phyloP scores from a whole-genome alignment of 2,888 invertebrate species.

The Auanema sp. region DNA sequence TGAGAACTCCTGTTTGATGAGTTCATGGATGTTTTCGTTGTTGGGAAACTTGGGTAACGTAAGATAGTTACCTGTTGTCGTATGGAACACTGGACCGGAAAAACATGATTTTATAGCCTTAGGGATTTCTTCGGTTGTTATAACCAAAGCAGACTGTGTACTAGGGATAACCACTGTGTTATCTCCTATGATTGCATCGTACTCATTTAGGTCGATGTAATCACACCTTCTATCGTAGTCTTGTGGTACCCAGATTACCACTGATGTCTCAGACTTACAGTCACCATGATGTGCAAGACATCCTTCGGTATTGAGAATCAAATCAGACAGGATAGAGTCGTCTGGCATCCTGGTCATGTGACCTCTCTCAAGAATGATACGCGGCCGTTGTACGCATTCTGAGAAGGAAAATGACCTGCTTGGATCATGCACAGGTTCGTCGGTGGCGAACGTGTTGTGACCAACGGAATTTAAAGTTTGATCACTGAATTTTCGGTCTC shows the following conservation, averaged over 20 bases:
- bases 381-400: neutral
- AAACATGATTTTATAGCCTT: too few species aligned
- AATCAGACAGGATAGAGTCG: neutral
- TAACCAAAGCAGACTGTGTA: neutral
- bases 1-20: too few species aligned
- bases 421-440: neutral
- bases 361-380: constrained; percentile 10
- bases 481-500: constrained; percentile 4
- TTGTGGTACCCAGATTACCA: constrained; percentile 1
- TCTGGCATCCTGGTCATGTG: neutral
- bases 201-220: neutral
- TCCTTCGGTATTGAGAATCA: neutral
- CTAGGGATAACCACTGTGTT: neutral
- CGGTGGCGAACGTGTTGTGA: neutral
- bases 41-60: too few species aligned
- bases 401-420: neutral
- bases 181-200: constrained; percentile 2
- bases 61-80: too few species aligned
- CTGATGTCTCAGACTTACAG: neutral
- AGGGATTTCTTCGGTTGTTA: neutral
- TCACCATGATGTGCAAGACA: neutral
- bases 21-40: too few species aligned
- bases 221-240: neutral
- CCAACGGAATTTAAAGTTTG: neutral
- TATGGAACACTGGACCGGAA: too few species aligned